Evolutionary conservation across 2,797 vertebrate genomes (phyloP).

Genomic region (Simalia tracyae): DNA sequence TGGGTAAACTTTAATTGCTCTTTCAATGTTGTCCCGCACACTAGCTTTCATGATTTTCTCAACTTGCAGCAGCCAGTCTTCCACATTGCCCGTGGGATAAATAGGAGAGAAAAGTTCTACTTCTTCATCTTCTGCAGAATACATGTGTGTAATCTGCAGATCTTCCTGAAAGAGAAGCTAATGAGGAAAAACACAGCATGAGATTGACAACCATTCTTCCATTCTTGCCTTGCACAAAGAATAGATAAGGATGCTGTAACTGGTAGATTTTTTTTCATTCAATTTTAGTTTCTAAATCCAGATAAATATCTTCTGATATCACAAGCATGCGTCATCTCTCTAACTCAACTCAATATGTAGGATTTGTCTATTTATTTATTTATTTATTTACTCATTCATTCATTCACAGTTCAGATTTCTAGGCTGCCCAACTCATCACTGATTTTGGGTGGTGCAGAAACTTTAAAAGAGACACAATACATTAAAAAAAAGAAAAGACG

Average conservation of each 20-base stretch:
- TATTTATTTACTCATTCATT: neutral
- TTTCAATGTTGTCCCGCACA: constrained; percentile 81
- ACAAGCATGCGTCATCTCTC: neutral
- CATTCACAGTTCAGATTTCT: neutral
- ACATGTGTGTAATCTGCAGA: constrained; percentile 91
- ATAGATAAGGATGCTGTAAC: neutral
- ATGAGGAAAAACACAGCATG: constrained; percentile 28
- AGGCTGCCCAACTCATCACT: neutral
- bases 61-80: constrained; percentile 87
- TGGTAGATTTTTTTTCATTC: neutral
- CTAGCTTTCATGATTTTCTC: constrained; percentile 89
- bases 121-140: constrained; percentile 89
- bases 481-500: neutral
- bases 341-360: neutral
- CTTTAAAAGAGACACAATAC: neutral
- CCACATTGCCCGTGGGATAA: constrained; percentile 83
- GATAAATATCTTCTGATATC: neutral
- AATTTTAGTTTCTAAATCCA: neutral
- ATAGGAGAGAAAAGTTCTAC: constrained; percentile 79
- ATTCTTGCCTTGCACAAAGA: neutral
- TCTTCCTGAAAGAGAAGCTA: constrained; percentile 90
- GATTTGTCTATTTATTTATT: neutral
- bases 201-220: constrained; percentile 15
- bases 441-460: neutral
- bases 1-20: constrained; percentile 79